phyloP scores from a whole-genome alignment of 2,888 invertebrate species.

The Nezara viridula region DNA sequence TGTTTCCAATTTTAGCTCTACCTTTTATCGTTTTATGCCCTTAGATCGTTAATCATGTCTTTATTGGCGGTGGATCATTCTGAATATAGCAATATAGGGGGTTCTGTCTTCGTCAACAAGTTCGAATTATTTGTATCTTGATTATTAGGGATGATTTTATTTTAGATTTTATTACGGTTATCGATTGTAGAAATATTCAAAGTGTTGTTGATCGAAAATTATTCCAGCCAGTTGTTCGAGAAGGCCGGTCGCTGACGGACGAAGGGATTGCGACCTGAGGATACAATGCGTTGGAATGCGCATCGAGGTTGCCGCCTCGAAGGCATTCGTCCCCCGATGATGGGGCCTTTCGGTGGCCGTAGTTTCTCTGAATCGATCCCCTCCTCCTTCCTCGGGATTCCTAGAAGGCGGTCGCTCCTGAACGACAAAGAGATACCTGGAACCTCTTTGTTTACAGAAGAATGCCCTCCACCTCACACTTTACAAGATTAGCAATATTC shows the following conservation, averaged over 20 bases:
- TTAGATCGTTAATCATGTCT: not conserved
- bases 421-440: constrained; percentile 33
- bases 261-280: not conserved
- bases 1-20: not conserved
- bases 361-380: constrained; percentile 28
- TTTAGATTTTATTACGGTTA: no score
- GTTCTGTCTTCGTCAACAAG: not conserved
- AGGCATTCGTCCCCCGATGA: not conserved
- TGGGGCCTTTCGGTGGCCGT: not conserved
- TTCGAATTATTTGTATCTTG: not conserved
- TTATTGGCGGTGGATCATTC: not conserved
- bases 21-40: not conserved
- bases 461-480: not conserved
- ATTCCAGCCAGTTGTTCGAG: not conserved
- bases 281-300: not conserved
- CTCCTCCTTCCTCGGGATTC: not conserved
- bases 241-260: not conserved
- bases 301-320: not conserved
- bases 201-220: not conserved
- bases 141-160: no score
- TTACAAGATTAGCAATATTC: constrained; percentile 25
- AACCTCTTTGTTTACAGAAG: constrained; percentile 24
- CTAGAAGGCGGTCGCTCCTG: not conserved
- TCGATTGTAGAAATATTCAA: no score
- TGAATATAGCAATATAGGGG: not conserved